These are phyloP conservation scores for Apostichopus leukothele DNA, from an alignment of 53 echinoderm and acorn worm species.

Conservation along the genomic window DNA sequence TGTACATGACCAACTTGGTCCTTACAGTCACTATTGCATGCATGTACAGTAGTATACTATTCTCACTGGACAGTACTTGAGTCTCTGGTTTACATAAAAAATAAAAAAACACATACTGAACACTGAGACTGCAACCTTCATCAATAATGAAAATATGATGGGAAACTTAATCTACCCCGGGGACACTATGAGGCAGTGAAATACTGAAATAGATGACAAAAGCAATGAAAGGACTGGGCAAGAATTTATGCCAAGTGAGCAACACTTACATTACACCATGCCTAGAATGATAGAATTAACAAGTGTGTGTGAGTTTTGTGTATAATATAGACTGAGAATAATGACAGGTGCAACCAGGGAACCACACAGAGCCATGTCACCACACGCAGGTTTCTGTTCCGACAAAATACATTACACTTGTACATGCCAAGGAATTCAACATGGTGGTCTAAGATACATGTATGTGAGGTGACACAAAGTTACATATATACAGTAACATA, in stretches of 20 bases:
- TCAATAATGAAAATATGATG: neutral
- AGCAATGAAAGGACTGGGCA: neutral
- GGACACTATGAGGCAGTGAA: neutral
- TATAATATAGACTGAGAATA: neutral
- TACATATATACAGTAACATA: no score
- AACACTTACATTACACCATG: neutral
- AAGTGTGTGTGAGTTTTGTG: neutral
- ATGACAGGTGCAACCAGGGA: neutral
- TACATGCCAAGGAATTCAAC: no score
- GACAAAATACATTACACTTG: no score
- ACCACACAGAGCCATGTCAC: no score
- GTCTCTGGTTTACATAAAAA: no score
- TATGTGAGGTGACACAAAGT: no score
- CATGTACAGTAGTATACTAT: no score
- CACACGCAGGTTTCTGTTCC: no score
- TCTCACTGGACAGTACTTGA: no score
- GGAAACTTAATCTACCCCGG: neutral
- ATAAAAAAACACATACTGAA: neutral
- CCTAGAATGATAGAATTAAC: neutral
- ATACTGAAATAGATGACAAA: neutral
- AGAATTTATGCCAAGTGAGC: neutral
- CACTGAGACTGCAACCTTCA: neutral
- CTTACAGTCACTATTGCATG: no score
- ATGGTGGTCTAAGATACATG: no score
- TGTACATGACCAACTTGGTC: no score